Base-by-base conservation (phyloP, 2,888 invertebrate genomes). In the Microplitis deprimator region DNA sequence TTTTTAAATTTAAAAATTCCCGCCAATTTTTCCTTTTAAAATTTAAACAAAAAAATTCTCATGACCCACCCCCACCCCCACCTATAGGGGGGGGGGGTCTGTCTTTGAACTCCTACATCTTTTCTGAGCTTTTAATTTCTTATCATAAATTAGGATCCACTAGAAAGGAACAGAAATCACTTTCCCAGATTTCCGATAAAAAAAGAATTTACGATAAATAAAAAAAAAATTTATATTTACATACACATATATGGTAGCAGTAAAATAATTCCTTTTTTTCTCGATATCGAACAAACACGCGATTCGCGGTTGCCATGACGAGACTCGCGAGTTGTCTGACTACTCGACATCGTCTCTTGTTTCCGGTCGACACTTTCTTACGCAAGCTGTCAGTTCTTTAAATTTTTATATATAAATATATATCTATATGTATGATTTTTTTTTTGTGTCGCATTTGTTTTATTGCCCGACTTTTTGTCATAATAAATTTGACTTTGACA, bases 231-330 rank as follows among this genome's bases (percentile, higher is more conserved):
- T 1, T 50, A 70, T 59, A 59, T 20, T 50, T n/a, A 41, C 17
- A 60, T 60, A 70, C 41, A 38, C n/a, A 13, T 40, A 68, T 68
- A 40, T n/a, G 10, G 17, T 8, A 68, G 29, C 39, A 17, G 29
- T 29, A 65, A 73, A 17, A 50, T 75, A 39, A 39, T 5, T 68
- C 10, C 60, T 68, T 38, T 8, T 72, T 59, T 65, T 50, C 8
- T 20, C 6, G n/a, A 50, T 73, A 79, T 81, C 78, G 79, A 81
- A 68, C 74, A 78, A 81, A 81, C 79, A 79, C 76, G 29, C 77
- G 73, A 65, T 59, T 60, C 16, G 38, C 60, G 50, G 79, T 79
- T 79, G 73, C 76, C 74, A 79, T 79, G 79, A 73, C 76, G n/a
- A 16, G 16, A 17, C 16, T 62, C 62, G 16, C 62, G 50, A 61